Base-by-base conservation (phyloP, 2,888 invertebrate species). In the Cephalotes varians region DNA sequence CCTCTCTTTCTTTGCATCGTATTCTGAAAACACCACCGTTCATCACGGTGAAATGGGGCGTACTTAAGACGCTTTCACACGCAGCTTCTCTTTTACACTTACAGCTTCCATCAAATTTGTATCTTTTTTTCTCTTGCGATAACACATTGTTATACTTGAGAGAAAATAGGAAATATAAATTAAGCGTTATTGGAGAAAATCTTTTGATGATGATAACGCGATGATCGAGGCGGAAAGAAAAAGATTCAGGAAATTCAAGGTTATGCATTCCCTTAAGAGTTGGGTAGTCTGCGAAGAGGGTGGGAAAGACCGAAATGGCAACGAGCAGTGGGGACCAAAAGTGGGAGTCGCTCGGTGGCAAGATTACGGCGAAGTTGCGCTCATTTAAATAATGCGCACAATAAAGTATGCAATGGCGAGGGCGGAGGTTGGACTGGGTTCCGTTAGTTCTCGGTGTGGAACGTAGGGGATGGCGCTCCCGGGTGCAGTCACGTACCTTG, bases 371-470 rank as follows among this genome's bases (percentile, higher is more conserved):
- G 82, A 92, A 92, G 91, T 91, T 92, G 92, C 90, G 90, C 92
- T 93, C 93, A 92, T 93, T 93, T 93, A 92, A 93, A 94, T 94
- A 93, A 93, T 93, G 92, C 90, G 90, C 87, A 92, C 92, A 91
- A 93, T 93, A 93, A 94, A 92, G 91, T 92, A 92, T 90, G 91
- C 91, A 91, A 92, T 88, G 86, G 85, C 86, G 85, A 74, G 77
- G 76, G 60, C 25, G 64, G 73, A 83, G 82, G 49, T 65, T 69
- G 76, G 88, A 60, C 77, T 82, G 85, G 85, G 86, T 83, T 85
- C 81, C 85, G 85, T 85, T 87, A 85, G 60, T 84, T 83, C 86
- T 85, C 89, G 81, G 72, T 82, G 84, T 31, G 80, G 73, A 80
- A 80, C 21, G 44, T 69, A 81, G 73, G 85, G 86, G 86, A 90